phyloP scores from a whole-genome alignment of 2,888 invertebrate species.

The Phaonia tiefii region DNA sequence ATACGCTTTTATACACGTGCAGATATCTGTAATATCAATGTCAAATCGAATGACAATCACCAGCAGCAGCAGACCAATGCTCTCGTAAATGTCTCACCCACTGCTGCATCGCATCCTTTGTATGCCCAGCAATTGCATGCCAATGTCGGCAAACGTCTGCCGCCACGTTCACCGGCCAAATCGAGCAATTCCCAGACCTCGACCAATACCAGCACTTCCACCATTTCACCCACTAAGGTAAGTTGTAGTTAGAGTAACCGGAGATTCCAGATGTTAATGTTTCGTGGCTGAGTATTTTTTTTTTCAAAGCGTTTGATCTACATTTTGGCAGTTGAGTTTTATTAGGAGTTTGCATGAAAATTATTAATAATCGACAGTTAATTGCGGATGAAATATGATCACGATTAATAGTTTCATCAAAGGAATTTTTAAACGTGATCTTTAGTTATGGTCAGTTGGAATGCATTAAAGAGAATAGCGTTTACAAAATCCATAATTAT shows the following conservation, averaged over 20 bases:
- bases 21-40: conserved; percentile 75
- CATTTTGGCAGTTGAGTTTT: conserved; percentile 13
- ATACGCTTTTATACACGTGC: conserved; percentile 74
- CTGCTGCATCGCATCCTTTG: conserved; percentile 24
- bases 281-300: neutral
- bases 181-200: conserved; percentile 72
- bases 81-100: conserved; percentile 43
- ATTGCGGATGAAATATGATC: conserved; percentile 56
- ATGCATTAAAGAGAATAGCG: neutral
- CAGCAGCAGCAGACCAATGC: conserved; percentile 44
- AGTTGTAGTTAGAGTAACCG: conserved; percentile 46
- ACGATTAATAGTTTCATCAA: conserved; percentile 58
- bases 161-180: conserved; percentile 76
- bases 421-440: conserved; percentile 51
- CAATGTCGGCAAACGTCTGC: conserved; percentile 71
- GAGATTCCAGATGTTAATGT: no score
- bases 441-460: conserved; percentile 14
- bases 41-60: conserved; percentile 68
- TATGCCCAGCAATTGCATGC: conserved; percentile 60
- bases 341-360: conserved; percentile 28
- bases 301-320: neutral
- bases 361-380: conserved; percentile 56
- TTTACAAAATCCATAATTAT: no score
- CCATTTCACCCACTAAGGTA: conserved; percentile 73
- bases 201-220: conserved; percentile 73